Percentiles rank a stretch among this genome's conserved stretches.
These are phyloP conservation scores for Otis tarda DNA, from an alignment of 2,113 vertebrate species.

Conservation along the genomic window DNA sequence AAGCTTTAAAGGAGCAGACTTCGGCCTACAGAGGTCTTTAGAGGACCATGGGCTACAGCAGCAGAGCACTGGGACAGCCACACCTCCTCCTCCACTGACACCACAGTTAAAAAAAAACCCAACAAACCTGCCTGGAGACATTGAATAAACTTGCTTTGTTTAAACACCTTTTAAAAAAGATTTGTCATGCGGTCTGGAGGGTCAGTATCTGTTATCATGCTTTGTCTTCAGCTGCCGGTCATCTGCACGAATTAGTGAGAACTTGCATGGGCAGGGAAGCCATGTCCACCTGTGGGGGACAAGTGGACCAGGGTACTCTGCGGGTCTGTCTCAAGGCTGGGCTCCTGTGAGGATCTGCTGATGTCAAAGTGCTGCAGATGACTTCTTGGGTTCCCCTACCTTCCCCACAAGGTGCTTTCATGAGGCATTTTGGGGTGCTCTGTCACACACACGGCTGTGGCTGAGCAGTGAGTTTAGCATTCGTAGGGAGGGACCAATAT, in stretches of 20 bases:
- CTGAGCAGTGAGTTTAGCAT: not conserved
- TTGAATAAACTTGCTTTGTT: not conserved
- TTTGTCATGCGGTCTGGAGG: not conserved
- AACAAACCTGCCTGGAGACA: not conserved
- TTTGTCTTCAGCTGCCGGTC: not conserved
- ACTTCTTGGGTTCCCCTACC: not conserved
- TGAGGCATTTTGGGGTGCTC: not conserved
- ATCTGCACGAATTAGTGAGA: rapidly evolving
- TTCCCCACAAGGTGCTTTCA: not conserved
- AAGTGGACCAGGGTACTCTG: not conserved
- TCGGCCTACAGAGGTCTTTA: not conserved
- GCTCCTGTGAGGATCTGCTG: not conserved
- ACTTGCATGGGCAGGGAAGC: not conserved
- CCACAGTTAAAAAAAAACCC: not conserved
- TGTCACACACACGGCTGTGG: not conserved
- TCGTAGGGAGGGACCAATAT: not conserved
- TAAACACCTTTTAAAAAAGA: not conserved
- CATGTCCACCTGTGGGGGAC: not conserved
- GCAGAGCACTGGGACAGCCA: not conserved
- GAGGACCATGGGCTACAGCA: not conserved
- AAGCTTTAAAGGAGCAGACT: not conserved
- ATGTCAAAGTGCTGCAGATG: not conserved
- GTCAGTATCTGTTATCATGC: rapidly evolving
- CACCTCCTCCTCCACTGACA: not conserved
- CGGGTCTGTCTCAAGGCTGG: not conserved